These are phyloP conservation scores for Malurus cyaneus DNA, from an alignment of 2,113 vertebrate genomes.

Conservation along the genomic window DNA sequence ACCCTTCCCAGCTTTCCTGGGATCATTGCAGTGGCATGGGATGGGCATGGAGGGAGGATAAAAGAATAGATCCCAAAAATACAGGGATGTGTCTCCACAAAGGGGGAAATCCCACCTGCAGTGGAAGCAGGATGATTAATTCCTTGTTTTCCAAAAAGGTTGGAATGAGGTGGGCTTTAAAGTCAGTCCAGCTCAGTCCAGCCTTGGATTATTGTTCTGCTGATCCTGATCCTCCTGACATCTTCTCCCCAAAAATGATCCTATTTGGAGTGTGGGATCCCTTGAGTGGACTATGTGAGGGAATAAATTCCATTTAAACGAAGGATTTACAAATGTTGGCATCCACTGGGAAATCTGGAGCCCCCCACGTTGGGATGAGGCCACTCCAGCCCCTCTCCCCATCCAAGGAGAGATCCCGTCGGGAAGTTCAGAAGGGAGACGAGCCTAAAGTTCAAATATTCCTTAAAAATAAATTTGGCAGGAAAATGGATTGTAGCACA, in stretches of 20 bases:
- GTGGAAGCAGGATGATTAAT: not conserved
- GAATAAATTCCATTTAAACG: not conserved
- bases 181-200: not conserved
- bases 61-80: not conserved
- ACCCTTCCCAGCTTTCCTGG: not conserved
- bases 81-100: not conserved
- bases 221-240: not conserved
- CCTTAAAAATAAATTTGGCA: not conserved
- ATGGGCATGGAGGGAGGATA: too few species aligned
- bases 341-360: not conserved
- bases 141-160: not conserved
- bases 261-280: not conserved
- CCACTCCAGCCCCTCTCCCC: accelerated
- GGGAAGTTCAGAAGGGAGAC: not conserved
- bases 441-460: not conserved
- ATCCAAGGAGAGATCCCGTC: not conserved
- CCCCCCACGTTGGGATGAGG: accelerated
- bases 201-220: not conserved
- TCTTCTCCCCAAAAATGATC: not conserved
- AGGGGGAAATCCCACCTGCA: not conserved
- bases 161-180: not conserved
- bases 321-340: not conserved
- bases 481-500: not conserved
- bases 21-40: accelerated
- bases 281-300: accelerated